phyloP scores from a whole-genome alignment of 2,797 vertebrate species.

The Sphaeramia orbicularis region DNA sequence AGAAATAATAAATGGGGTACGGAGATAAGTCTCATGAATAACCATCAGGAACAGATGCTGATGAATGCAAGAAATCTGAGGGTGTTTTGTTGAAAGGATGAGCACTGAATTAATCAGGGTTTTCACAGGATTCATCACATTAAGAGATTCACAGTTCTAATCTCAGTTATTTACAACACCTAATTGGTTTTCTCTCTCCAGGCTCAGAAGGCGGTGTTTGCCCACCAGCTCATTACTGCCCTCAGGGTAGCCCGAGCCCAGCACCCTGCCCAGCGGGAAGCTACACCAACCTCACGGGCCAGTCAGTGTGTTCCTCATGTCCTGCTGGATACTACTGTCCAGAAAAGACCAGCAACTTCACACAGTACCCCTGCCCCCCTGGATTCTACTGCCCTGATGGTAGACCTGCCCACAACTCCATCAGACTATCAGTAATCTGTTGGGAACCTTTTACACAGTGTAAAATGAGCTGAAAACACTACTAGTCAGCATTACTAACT shows the following conservation, averaged over 20 bases:
- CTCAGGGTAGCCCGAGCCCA: conserved; percentile 82
- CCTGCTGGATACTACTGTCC: conserved; percentile 93
- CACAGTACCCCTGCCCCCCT: conserved; percentile 86
- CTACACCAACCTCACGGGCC: conserved; percentile 89
- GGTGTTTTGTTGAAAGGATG: conserved; percentile 55
- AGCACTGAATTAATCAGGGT: conserved; percentile 61
- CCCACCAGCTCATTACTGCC: conserved; percentile 92
- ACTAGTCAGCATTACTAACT: too few species aligned
- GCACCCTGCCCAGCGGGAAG: conserved; percentile 89
- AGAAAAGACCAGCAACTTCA: conserved; percentile 87
- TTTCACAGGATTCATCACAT: conserved; percentile 50
- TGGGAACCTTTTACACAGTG: not conserved
- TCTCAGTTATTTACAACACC: conserved; percentile 48
- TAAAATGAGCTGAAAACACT: not conserved
- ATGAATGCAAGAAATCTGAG: conserved; percentile 49
- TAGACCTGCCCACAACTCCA: conserved; percentile 57
- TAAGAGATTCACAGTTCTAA: conserved; percentile 50
- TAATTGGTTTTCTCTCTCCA: conserved; percentile 64
- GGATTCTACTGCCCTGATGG: conserved; percentile 96
- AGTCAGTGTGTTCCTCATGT: conserved; percentile 87
- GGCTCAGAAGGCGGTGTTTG: conserved; percentile 85
- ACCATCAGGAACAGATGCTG: conserved; percentile 50
- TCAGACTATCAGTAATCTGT: not conserved
- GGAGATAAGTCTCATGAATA: conserved; percentile 36
- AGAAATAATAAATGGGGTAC: conserved; percentile 33